Conservation (phyloP, 2,797 vertebrate genomes). For the Buphagus erythrorhynchus region DNA sequence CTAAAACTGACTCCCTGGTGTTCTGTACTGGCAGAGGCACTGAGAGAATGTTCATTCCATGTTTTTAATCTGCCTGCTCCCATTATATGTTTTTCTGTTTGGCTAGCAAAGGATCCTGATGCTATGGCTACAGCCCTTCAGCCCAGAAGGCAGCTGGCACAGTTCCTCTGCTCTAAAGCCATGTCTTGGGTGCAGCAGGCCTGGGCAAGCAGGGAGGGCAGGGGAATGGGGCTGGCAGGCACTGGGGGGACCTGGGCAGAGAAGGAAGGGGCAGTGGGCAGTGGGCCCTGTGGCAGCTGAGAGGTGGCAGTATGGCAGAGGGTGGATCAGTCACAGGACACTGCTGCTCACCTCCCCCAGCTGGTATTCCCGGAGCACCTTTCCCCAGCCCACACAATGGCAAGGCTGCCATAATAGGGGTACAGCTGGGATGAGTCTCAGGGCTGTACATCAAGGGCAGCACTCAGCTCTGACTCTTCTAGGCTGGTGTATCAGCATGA, state of each 20-base stretch:
- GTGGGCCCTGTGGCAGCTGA: neutral
- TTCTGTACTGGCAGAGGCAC: neutral
- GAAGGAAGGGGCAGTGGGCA: neutral
- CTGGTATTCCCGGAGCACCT: neutral
- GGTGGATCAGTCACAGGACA: neutral
- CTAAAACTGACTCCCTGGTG: conserved; percentile 26
- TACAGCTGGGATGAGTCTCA: neutral
- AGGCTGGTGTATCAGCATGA: neutral
- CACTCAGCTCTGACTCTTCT: neutral
- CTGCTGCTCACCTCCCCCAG: neutral
- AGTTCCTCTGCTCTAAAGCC: neutral
- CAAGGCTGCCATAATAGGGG: neutral
- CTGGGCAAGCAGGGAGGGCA: neutral
- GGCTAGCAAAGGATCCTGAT: neutral
- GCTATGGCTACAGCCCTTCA: conserved; percentile 3
- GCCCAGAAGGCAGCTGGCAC: neutral
- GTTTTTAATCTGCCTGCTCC: conserved; percentile 27
- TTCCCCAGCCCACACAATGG: neutral
- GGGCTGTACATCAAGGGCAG: neutral
- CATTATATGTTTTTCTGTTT: conserved; percentile 17
- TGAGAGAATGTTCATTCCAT: neutral
- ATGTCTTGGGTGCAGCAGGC: neutral
- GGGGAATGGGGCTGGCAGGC: neutral
- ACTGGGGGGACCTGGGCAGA: neutral
- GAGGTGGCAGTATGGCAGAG: accelerated